Evolutionary conservation across 1,140 invertebrate species (phyloP).

Genomic region (Paralvinella palmiformis): DNA sequence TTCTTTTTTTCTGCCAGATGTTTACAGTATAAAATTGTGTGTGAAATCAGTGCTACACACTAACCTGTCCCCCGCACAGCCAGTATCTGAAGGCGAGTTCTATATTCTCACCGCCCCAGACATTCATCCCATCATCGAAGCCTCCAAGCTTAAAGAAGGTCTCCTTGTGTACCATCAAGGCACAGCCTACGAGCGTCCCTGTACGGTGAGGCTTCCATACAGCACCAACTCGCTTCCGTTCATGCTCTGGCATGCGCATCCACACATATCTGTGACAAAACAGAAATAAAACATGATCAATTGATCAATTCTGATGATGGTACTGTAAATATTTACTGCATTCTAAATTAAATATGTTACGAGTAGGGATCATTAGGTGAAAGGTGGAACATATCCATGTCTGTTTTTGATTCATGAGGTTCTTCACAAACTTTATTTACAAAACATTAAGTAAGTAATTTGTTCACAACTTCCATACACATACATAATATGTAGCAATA

Average conservation of each 20-base stretch:
- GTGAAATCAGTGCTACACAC: no score
- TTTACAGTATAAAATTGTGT: no score
- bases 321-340: background rate
- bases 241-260: constrained; percentile 22
- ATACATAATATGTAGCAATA: no score
- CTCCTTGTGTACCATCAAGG: constrained; percentile 17
- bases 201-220: constrained; percentile 13
- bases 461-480: no score
- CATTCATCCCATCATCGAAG: constrained; percentile 95
- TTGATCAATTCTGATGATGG: background rate
- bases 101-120: constrained; percentile 96
- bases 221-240: constrained; percentile 2
- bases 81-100: constrained; percentile 94
- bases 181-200: constrained; percentile 20
- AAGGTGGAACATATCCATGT: no score
- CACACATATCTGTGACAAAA: constrained; percentile 19
- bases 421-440: background rate
- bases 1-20: no score
- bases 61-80: constrained; percentile 63
- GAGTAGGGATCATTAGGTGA: no score
- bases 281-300: background rate
- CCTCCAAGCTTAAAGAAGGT: constrained; percentile 74
- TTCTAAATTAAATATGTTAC: no score
- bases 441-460: no score
- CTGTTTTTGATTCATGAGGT: background rate